Evolutionary conservation across 1,140 invertebrate species (phyloP).

Genomic region (Scaptomyza graminum): DNA sequence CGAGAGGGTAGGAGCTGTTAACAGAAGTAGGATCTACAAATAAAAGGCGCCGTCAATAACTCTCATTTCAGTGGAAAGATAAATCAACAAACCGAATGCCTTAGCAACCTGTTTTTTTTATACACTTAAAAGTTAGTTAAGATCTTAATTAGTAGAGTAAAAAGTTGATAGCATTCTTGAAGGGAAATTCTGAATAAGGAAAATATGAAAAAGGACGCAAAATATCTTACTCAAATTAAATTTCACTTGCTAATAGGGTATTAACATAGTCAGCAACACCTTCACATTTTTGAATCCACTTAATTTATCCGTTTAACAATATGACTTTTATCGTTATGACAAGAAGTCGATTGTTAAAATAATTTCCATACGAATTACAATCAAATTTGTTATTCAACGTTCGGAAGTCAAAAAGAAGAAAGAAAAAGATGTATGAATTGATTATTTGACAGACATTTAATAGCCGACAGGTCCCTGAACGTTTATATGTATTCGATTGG

Average conservation of each 20-base stretch:
- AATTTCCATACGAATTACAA: background rate
- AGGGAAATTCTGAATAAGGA: no score
- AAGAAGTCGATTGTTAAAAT: slow-evolving; percentile 6
- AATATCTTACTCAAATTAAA: no score
- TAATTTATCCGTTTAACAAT: background rate
- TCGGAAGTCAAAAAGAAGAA: no score
- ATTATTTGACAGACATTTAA: slow-evolving; percentile 31
- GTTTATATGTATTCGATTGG: slow-evolving; percentile 9
- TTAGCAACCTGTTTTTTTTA: no score
- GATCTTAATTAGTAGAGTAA: no score
- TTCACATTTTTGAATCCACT: no score
- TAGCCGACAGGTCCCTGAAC: slow-evolving; percentile 10
- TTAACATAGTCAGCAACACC: background rate
- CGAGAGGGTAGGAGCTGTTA: background rate
- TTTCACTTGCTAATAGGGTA: no score
- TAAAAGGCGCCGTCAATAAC: background rate
- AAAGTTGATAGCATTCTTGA: no score
- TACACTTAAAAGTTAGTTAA: no score
- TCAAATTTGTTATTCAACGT: slow-evolving; percentile 6
- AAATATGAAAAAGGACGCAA: no score
- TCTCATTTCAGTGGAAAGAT: background rate
- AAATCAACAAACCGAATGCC: background rate
- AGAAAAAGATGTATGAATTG: slow-evolving; percentile 7
- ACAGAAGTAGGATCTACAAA: background rate
- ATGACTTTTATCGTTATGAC: background rate